A percentile compares a stretch with the other conserved stretches of the same genome.
These are phyloP conservation scores for Gryon sp. DNA, from an alignment of 1,140 invertebrate species.

Conservation along the genomic window DNA sequence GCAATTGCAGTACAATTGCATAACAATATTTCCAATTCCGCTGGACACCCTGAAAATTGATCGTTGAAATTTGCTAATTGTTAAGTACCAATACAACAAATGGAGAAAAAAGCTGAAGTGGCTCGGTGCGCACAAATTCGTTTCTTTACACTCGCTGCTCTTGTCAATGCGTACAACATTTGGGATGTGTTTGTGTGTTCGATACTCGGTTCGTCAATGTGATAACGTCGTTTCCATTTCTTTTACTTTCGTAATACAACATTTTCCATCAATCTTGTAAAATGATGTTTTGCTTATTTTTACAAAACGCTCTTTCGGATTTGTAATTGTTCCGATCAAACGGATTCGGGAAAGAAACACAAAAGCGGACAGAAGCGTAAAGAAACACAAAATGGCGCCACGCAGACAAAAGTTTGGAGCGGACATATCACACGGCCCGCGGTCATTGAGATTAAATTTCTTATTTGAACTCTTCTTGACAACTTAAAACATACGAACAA, in stretches of 20 bases:
- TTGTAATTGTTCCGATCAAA: constrained; percentile 32
- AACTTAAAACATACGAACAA: constrained; percentile 57
- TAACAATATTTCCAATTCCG: too few relatives aligned
- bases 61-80: constrained; percentile 27
- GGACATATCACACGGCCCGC: constrained; percentile 16
- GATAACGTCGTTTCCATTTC: neutral
- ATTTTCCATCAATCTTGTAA: too few relatives aligned
- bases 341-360: constrained; percentile 54
- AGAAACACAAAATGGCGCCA: constrained; percentile 65
- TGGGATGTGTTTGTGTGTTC: constrained; percentile 21
- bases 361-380: constrained; percentile 65
- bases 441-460: constrained; percentile 1
- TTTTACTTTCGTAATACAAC: too few relatives aligned
- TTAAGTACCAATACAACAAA: constrained; percentile 8
- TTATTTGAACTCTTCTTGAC: too few relatives aligned
- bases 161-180: constrained; percentile 29
- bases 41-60: too few relatives aligned
- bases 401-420: constrained; percentile 34
- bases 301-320: neutral
- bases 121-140: constrained; percentile 78
- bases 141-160: constrained; percentile 73
- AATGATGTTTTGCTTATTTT: neutral
- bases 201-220: constrained; percentile 47
- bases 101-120: constrained; percentile 66
- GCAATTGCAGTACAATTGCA: too few relatives aligned